A percentile compares a stretch with the other conserved stretches of the same genome.
These are phyloP conservation scores for Pseudois nayaur DNA, from an alignment of 2,113 vertebrate genomes.

Conservation along the genomic window DNA sequence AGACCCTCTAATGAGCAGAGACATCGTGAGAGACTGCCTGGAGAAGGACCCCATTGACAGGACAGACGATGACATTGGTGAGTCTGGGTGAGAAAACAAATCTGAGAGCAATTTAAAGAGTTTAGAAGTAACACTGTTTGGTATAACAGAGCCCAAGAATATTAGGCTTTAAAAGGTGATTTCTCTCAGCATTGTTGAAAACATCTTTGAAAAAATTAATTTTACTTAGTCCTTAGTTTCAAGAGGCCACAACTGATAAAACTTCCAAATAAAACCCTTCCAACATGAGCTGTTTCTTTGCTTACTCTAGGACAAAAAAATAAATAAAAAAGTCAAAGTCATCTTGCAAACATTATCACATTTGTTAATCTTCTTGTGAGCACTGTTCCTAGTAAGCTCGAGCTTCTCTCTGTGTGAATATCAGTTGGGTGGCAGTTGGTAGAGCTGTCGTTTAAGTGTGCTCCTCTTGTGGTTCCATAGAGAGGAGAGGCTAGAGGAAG, in stretches of 20 bases:
- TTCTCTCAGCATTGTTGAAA: neutral
- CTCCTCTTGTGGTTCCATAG: neutral
- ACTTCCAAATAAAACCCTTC: neutral
- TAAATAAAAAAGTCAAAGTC: neutral
- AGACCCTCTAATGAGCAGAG: slow-evolving; percentile 96
- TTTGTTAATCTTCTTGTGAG: neutral
- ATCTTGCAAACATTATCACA: neutral
- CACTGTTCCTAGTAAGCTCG: neutral
- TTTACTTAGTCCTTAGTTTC: neutral
- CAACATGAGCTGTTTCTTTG: neutral
- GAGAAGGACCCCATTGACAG: slow-evolving; percentile 99
- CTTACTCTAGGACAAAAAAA: neutral
- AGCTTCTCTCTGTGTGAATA: neutral
- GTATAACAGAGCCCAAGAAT: too few species aligned
- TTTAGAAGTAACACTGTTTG: neutral
- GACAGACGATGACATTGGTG: slow-evolving; percentile 98
- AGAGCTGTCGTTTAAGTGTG: neutral
- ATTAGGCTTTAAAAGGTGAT: neutral
- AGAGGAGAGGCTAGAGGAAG: neutral
- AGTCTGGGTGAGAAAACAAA: slow-evolving; percentile 52
- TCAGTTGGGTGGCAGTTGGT: neutral
- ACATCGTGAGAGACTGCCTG: slow-evolving; percentile 97
- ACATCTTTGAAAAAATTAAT: neutral
- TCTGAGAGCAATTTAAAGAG: neutral
- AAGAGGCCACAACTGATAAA: neutral